Conservation (phyloP, 2,797 vertebrate species). For the Perodicticus potto region DNA sequence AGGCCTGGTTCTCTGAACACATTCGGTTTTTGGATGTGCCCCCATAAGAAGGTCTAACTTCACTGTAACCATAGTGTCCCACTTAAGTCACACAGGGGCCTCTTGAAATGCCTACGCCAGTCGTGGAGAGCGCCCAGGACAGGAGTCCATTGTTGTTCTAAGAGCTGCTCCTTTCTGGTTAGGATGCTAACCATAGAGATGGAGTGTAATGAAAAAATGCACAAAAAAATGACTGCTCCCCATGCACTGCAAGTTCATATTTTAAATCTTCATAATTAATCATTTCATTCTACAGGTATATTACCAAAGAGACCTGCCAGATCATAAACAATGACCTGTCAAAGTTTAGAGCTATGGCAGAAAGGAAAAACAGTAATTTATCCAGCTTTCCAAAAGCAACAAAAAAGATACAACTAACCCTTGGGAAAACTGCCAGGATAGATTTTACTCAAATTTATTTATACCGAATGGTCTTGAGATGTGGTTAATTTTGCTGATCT, state of each 20-base stretch:
- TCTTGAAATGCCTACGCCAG: background rate
- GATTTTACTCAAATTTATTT: slow-evolving; percentile 75
- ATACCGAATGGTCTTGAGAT: slow-evolving; percentile 58
- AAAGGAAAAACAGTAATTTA: slow-evolving; percentile 74
- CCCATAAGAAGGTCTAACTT: background rate
- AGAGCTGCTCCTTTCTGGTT: background rate
- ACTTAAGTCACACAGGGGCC: background rate
- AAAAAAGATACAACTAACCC: slow-evolving; percentile 76
- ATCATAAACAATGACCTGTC: slow-evolving; percentile 77
- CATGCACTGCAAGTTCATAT: slow-evolving; percentile 60
- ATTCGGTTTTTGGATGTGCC: background rate
- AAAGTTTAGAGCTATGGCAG: slow-evolving; percentile 67
- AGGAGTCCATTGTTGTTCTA: slow-evolving; percentile 10
- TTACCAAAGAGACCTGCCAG: slow-evolving; percentile 77
- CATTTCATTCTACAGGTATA: slow-evolving; percentile 79
- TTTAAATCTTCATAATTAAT: slow-evolving; percentile 75
- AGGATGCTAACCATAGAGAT: background rate
- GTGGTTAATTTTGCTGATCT: slow-evolving; percentile 65
- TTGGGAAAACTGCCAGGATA: slow-evolving; percentile 62
- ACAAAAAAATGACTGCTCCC: slow-evolving; percentile 16
- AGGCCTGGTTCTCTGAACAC: background rate
- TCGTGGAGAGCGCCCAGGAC: background rate
- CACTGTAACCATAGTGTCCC: rapidly evolving
- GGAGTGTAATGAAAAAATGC: slow-evolving; percentile 61
- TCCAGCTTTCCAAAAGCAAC: slow-evolving; percentile 82